Evolutionary conservation across 2,113 vertebrate genomes (phyloP).

Genomic region (Pleuronectes platessa): DNA sequence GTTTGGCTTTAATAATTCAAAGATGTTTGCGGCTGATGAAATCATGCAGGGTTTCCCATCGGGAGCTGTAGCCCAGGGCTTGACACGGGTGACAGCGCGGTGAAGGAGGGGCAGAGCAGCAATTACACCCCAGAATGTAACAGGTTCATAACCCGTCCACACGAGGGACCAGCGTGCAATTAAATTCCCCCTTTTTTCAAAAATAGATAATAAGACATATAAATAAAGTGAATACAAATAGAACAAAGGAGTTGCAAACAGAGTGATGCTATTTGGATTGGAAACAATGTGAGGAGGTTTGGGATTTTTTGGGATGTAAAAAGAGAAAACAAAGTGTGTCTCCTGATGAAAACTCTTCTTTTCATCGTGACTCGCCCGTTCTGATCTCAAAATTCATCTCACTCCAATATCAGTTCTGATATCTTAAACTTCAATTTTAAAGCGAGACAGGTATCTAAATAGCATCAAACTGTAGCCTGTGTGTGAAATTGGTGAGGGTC

Average conservation of each 20-base stretch:
- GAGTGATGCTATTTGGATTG: neutral
- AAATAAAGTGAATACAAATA: neutral
- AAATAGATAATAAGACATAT: too few species aligned
- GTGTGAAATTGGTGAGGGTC: constrained; percentile 2
- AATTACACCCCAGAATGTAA: neutral
- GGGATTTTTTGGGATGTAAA: neutral
- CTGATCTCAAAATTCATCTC: constrained; percentile 3
- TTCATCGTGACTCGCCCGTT: neutral
- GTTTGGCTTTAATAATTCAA: neutral
- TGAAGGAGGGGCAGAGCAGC: neutral
- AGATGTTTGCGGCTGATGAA: neutral
- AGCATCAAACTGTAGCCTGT: neutral
- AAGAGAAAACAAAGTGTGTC: neutral
- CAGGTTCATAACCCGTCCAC: too few species aligned
- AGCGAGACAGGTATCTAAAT: constrained; percentile 1
- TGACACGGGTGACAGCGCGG: neutral
- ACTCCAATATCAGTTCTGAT: neutral
- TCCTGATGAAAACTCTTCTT: neutral
- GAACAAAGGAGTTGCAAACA: neutral
- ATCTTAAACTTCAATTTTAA: neutral
- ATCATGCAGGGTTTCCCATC: neutral
- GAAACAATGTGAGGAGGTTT: neutral
- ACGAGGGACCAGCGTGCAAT: neutral
- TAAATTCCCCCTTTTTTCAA: neutral
- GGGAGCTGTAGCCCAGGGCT: neutral